Evolutionary conservation across 1,140 invertebrate genomes (phyloP).

Genomic region (Drepana arcuata): DNA sequence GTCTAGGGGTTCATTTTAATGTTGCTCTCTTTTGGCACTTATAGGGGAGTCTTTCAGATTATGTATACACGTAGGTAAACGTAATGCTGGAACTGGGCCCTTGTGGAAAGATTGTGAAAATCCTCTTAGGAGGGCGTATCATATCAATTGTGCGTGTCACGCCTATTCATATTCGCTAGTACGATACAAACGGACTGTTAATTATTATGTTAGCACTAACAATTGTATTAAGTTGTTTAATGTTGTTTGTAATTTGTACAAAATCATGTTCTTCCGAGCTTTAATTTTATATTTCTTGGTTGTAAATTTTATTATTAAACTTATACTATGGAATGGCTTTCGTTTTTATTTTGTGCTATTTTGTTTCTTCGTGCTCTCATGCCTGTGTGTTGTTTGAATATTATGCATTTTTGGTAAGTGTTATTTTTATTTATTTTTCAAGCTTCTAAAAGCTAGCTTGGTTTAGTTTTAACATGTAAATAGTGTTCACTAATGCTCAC

Average conservation of each 20-base stretch:
- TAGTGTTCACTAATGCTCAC: no score
- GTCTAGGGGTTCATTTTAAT: no score
- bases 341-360: slow-evolving; percentile 43
- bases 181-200: slow-evolving; percentile 24
- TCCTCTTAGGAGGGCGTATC: no score
- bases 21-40: no score
- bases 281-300: slow-evolving; percentile 62
- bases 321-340: slow-evolving; percentile 63
- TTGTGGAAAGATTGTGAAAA: no score
- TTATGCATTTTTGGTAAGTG: slow-evolving; percentile 34
- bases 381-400: slow-evolving; percentile 46
- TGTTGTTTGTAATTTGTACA: slow-evolving; percentile 46
- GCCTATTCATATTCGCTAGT: neutral
- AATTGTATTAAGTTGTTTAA: slow-evolving; percentile 20
- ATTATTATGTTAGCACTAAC: slow-evolving; percentile 12
- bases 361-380: slow-evolving; percentile 26
- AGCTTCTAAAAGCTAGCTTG: no score
- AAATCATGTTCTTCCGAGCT: slow-evolving; percentile 60
- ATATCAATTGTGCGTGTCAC: no score
- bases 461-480: no score
- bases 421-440: slow-evolving; percentile 19
- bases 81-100: no score
- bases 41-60: no score
- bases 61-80: no score
- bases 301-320: slow-evolving; percentile 70